These are phyloP conservation scores for Nannobrachium achirus DNA, from an alignment of 2,113 vertebrate species.

Conservation along the genomic window DNA sequence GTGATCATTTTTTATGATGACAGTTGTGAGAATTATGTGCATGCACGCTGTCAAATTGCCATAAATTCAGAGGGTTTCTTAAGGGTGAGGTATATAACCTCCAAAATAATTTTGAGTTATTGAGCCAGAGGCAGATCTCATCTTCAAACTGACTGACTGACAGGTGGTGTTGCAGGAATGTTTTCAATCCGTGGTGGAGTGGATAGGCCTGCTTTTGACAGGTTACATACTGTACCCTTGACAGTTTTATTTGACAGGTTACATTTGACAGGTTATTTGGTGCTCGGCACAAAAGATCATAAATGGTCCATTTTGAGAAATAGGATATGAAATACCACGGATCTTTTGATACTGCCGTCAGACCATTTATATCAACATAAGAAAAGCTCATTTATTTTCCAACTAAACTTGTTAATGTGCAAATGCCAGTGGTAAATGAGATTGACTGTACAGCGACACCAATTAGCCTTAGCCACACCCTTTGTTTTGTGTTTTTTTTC, in stretches of 20 bases:
- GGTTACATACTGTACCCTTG: slow-evolving; percentile 11
- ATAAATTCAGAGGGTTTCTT: background rate
- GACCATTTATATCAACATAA: no score
- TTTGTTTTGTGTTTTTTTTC: no score
- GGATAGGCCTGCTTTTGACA: slow-evolving; percentile 45
- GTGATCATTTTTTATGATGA: no score
- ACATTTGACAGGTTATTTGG: no score
- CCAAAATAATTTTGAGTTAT: slow-evolving; percentile 5
- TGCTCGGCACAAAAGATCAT: background rate
- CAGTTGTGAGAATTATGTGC: no score
- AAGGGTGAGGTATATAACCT: background rate
- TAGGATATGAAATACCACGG: background rate
- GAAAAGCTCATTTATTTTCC: no score
- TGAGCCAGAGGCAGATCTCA: background rate
- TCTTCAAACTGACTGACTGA: slow-evolving; percentile 14
- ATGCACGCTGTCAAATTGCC: background rate
- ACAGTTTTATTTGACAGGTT: no score
- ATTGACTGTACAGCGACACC: no score
- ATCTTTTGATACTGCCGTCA: no score
- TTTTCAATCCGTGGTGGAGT: slow-evolving; percentile 18
- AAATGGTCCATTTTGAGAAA: background rate
- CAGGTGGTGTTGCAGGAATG: slow-evolving; percentile 50
- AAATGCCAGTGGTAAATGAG: no score
- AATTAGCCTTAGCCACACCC: no score
- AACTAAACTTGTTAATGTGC: no score